A percentile compares a stretch with the other conserved stretches of the same genome.
phyloP scores from a whole-genome alignment of 2,888 invertebrate species.

The Asteroscopus sphinx region DNA sequence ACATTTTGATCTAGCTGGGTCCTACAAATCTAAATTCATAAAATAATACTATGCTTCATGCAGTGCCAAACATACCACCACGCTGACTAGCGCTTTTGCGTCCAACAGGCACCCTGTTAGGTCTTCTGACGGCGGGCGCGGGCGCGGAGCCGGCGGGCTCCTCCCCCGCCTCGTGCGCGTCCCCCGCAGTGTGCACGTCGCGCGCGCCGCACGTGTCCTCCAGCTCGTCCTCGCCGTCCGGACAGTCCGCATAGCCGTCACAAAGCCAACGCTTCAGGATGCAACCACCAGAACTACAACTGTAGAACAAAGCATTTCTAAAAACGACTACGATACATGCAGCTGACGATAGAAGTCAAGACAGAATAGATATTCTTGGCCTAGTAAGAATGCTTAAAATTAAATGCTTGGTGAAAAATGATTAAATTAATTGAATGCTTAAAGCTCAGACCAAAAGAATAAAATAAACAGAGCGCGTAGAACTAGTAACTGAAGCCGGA shows the following conservation, averaged over 20 bases:
- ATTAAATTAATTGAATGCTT: no score
- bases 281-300: constrained; percentile 80
- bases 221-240: constrained; percentile 80
- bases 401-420: no score
- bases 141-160: constrained; percentile 83
- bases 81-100: constrained; percentile 38
- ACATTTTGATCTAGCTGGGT: no score
- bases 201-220: constrained; percentile 61
- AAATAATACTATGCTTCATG: no score
- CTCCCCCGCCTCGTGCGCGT: constrained; percentile 59
- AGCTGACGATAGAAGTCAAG: no score
- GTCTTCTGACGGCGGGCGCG: constrained; percentile 75
- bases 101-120: constrained; percentile 61
- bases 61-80: constrained; percentile 18
- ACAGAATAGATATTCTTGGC: no score
- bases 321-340: no score
- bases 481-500: no score
- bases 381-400: no score
- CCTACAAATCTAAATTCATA: no score
- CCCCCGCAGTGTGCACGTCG: constrained; percentile 41
- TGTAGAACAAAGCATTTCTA: constrained; percentile 49
- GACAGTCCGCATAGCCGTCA: constrained; percentile 86
- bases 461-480: no score
- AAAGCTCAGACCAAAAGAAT: no score
- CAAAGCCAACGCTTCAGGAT: constrained; percentile 83